Conservation (phyloP, 30 jellyfish, hydroid and myxozoan genomes). For the Calvadosia cruxmelitensis region DNA sequence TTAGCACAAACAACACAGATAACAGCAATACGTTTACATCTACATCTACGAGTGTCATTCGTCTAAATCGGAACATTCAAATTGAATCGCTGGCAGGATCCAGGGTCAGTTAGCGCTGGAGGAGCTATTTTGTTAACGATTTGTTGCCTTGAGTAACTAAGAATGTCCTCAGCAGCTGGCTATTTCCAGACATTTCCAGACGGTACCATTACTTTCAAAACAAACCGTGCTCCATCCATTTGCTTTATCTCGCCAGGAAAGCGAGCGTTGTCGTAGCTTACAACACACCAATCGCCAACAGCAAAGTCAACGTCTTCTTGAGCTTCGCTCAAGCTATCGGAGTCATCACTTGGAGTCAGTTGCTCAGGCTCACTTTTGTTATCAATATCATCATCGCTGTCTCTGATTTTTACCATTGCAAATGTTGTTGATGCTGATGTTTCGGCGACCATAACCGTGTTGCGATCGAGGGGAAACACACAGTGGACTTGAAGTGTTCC, state of each 20-base stretch:
- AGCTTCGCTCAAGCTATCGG: not conserved
- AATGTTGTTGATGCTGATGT: conserved; percentile 16
- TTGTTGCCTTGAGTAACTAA: too few relatives aligned
- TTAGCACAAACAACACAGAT: too few relatives aligned
- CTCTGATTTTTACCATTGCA: conserved; percentile 2
- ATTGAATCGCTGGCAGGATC: too few relatives aligned
- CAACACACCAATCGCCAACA: conserved; percentile 19
- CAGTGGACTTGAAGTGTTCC: conserved; percentile 8
- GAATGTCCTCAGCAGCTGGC: too few relatives aligned
- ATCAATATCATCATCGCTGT: too few relatives aligned
- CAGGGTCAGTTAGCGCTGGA: too few relatives aligned
- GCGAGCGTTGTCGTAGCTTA: conserved; percentile 8
- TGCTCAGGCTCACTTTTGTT: not conserved
- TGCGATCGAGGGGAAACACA: conserved; percentile 5
- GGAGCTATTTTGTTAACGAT: too few relatives aligned
- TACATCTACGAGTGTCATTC: too few relatives aligned
- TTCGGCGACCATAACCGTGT: conserved; percentile 15
- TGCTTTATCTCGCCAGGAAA: conserved; percentile 13
- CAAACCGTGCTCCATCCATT: conserved; percentile 7
- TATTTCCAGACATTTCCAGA: conserved; percentile 23
- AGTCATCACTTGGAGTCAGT: not conserved
- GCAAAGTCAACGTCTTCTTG: conserved; percentile 3
- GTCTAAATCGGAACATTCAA: too few relatives aligned
- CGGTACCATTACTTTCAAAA: conserved; percentile 7
- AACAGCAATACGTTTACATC: too few relatives aligned